Conservation (phyloP, 2,797 vertebrate genomes). For the Podarcis siculus region DNA sequence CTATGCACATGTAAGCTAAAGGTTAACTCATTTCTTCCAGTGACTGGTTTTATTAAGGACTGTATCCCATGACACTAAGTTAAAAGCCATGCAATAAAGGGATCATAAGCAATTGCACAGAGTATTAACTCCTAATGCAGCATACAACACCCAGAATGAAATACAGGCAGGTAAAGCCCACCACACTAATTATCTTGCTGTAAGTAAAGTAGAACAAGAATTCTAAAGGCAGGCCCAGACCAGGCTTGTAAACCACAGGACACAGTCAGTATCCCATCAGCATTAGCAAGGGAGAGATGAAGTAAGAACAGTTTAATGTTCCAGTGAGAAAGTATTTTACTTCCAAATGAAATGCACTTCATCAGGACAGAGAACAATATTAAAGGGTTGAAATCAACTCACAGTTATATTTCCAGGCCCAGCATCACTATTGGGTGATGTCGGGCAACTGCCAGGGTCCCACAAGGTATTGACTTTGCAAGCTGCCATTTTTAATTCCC, state of each 20-base stretch:
- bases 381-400: constrained; percentile 8
- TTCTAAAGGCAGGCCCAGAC: not conserved
- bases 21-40: constrained; percentile 54
- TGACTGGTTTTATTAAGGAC: constrained; percentile 51
- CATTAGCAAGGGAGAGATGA: not conserved
- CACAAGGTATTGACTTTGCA: not conserved
- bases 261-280: not conserved
- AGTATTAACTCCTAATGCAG: constrained; percentile 45
- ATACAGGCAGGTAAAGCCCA: not conserved
- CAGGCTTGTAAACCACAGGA: constrained; percentile 3
- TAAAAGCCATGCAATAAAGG: constrained; percentile 51
- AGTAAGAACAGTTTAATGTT: not conserved
- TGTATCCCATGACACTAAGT: constrained; percentile 32
- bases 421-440: not conserved
- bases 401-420: not conserved
- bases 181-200: constrained; percentile 44
- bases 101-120: constrained; percentile 31
- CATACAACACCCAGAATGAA: constrained; percentile 47
- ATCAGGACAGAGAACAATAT: constrained; percentile 13
- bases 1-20: constrained; percentile 45
- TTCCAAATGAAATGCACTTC: constrained; percentile 13
- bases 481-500: not conserved
- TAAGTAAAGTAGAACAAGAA: constrained; percentile 37
- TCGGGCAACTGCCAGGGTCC: not conserved
- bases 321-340: not conserved